Base-by-base conservation (phyloP, 2,888 invertebrate genomes). In the Thereva nobilitata region DNA sequence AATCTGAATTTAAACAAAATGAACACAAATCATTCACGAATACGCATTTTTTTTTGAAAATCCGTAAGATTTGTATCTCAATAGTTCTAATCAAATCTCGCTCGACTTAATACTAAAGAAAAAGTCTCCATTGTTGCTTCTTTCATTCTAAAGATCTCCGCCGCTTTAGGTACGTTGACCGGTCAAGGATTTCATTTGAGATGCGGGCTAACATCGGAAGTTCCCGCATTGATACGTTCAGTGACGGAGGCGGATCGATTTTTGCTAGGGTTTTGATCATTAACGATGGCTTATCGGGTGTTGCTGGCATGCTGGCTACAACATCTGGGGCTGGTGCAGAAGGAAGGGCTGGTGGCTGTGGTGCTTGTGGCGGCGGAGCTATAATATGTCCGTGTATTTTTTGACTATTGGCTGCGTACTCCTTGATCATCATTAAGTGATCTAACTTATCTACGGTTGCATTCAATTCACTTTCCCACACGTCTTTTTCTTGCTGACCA, bases 371-470 rank as follows among this genome's bases (percentile, higher is more conserved):
- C 10, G 45, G 5, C 1, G 23, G 1, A n/a, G 52, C 52, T 35
- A 44, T 37, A 4, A 61, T 38, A 40, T 41, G 37, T 12, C 35
- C 35, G 10, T 54, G 52, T 45, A 7, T 57, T 40, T 44, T 63
- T 35, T 41, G 59, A 55, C 64, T 71, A 68, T 75, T 73, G 7
- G 68, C 72, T 53, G 74, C 75, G 64, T 74, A 73, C 67, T 89
- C 88, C 72, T 87, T 86, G 80, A 88, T 84, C 84, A 89, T 83
- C 75, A 89, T 81, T 50, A 89, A 80, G 72, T 89, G 88, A 77
- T 91, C 91, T 4, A 91, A 79, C 74, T 90, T 90, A 74, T 91
- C 87, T n/a, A 91, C 87, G 0, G 90, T 90, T 56, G 87, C 87
- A 76, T 89, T 90, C 5, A 91, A 77, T 75, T 92, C 92, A 41